Evolutionary conservation across 2,888 invertebrate genomes (phyloP).

Genomic region (Drosophila mettleri): DNA sequence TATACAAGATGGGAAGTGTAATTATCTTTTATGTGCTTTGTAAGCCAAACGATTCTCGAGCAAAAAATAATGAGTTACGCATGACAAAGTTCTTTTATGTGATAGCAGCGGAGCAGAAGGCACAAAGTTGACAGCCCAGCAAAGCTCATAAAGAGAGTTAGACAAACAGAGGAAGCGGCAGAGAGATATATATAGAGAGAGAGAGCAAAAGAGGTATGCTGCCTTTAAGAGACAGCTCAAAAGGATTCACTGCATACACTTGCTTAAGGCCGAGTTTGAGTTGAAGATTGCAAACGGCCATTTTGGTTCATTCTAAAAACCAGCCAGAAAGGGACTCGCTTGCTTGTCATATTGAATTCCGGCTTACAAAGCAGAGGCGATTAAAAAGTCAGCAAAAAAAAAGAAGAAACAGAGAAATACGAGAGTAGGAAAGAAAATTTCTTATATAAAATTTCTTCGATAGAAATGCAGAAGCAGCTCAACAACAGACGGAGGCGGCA

Average conservation of each 20-base stretch:
- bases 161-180: background rate
- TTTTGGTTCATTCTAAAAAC: constrained; percentile 44
- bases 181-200: constrained; percentile 2
- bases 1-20: constrained; percentile 31
- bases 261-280: constrained; percentile 42
- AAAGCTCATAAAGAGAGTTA: constrained; percentile 13
- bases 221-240: constrained; percentile 21
- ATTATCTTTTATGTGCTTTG: constrained; percentile 67
- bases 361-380: constrained; percentile 45
- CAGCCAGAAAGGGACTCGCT: constrained; percentile 10
- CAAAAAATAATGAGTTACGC: constrained; percentile 85
- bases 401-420: background rate
- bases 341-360: constrained; percentile 57
- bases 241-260: constrained; percentile 73
- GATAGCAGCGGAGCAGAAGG: constrained; percentile 43
- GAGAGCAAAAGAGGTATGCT: constrained; percentile 8
- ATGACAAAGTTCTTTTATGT: constrained; percentile 83
- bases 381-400: constrained; percentile 50
- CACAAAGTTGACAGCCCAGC: constrained; percentile 23
- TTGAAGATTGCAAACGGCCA: constrained; percentile 44
- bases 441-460: constrained; percentile 24
- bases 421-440: constrained; percentile 28
- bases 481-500: constrained; percentile 50
- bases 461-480: constrained; percentile 51
- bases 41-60: constrained; percentile 58